Base-by-base conservation (phyloP, 2,797 vertebrate genomes). In the Characodon lateralis region DNA sequence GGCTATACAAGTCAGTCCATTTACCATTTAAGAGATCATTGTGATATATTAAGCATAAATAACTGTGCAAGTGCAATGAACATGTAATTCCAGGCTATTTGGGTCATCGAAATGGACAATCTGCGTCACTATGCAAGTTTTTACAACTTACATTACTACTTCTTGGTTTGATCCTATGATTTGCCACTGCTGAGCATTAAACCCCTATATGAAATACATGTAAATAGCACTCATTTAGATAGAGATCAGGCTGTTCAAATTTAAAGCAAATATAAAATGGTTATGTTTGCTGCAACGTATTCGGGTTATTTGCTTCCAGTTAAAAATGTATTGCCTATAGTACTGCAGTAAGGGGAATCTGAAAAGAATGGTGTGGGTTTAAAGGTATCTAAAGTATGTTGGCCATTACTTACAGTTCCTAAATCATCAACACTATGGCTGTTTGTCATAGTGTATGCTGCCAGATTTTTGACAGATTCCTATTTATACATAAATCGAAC, bases 401-500 rank as follows among this genome's bases (percentile, higher is more conserved):
- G 68, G 51, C 9, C 51, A 53, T 58, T 74, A 35, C 63, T 26
- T 20, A 58, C 10, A 26, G 59, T 72, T 82, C 61, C 39, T 46
- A 83, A 66, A 79, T 76, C 71, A 81, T 79, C 14, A 65, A 76
- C 26, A 87, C 26, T 66, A n/a, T 76, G 61, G 50, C 39, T 82
- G 71, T 78, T 74, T 76, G 79, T 77, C 78, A 69, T 46, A 59
- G 55, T 58, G 50, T 80, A 81, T 71, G 66, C 81, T 84, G 84
- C 86, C 89, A 86, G 80, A 73, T 83, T 89, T 88, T 83, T 89
- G 87, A 91, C 84, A 88, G 80, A 93, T 85, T 91, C 87, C 86
- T 90, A 89, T 92, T 94, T 90, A 89, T 87, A 93, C 84, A 91
- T 89, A 91, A 91, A 94, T 90, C 83, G 84, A 41, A 35, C 78